phyloP scores from a whole-genome alignment of 1,140 invertebrate genomes.

The Cotesia typhae region DNA sequence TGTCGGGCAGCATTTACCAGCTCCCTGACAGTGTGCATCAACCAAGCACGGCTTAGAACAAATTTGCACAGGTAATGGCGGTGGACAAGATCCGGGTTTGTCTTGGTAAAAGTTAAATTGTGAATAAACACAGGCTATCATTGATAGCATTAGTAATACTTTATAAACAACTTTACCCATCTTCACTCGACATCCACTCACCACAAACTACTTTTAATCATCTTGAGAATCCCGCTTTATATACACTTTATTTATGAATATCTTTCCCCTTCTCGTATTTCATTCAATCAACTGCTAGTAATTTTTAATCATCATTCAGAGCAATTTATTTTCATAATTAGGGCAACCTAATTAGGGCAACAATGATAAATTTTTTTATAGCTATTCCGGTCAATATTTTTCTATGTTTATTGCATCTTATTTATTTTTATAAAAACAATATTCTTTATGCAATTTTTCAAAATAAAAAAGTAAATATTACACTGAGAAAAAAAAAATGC shows the following conservation, averaged over 20 bases:
- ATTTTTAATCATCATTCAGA: too few species aligned
- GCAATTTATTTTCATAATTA: too few species aligned
- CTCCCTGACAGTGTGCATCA: conserved; percentile 54
- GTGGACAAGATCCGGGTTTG: conserved; percentile 58
- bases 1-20: conserved; percentile 67
- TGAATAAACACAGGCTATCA: background rate
- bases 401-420: too few species aligned
- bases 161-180: background rate
- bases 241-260: background rate
- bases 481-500: too few species aligned
- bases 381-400: too few species aligned
- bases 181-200: background rate
- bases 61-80: conserved; percentile 51
- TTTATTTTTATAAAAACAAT: too few species aligned
- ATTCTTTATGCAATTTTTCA: too few species aligned
- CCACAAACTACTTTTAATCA: background rate
- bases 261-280: background rate
- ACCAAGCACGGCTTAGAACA: conserved; percentile 52
- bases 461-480: too few species aligned
- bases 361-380: too few species aligned
- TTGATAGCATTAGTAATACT: conserved; percentile 19
- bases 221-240: background rate
- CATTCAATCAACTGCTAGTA: too few species aligned
- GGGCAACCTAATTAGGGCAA: too few species aligned
- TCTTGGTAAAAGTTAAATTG: conserved; percentile 37